These are phyloP conservation scores for Eumerus sabulonum DNA, from an alignment of 2,888 invertebrate species.

Conservation along the genomic window DNA sequence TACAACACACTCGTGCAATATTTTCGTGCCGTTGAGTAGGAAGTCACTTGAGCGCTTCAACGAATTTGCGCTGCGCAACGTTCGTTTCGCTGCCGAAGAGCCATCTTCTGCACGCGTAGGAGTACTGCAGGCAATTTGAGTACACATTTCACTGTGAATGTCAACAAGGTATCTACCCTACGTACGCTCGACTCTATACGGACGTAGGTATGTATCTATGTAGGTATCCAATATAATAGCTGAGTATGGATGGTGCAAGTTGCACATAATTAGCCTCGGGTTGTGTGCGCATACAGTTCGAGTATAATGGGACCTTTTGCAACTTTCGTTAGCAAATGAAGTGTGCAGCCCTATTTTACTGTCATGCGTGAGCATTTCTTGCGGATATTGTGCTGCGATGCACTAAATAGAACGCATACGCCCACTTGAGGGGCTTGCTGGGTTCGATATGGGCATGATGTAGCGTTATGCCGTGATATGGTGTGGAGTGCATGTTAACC, in stretches of 20 bases:
- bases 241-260: slow-evolving; percentile 46
- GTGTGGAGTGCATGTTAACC: slow-evolving; percentile 52
- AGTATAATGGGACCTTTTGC: slow-evolving; percentile 57
- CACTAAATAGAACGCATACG: slow-evolving; percentile 64
- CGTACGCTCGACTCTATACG: not conserved
- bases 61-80: slow-evolving; percentile 66
- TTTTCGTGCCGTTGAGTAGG: slow-evolving; percentile 64
- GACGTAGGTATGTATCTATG: slow-evolving; percentile 34
- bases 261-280: slow-evolving; percentile 59
- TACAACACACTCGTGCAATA: not conserved
- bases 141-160: slow-evolving; percentile 68
- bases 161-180: slow-evolving; percentile 55
- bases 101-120: slow-evolving; percentile 68
- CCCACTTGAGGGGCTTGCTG: slow-evolving; percentile 42
- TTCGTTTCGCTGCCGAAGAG: slow-evolving; percentile 68
- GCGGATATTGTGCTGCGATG: slow-evolving; percentile 34
- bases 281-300: slow-evolving; percentile 46
- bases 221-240: slow-evolving; percentile 49
- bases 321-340: slow-evolving; percentile 63
- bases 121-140: slow-evolving; percentile 63
- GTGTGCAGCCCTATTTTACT: slow-evolving; percentile 66
- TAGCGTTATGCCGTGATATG: slow-evolving; percentile 2
- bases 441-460: no score
- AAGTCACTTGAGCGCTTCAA: slow-evolving; percentile 67
- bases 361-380: slow-evolving; percentile 66